A percentile compares a stretch with the other conserved stretches of the same genome.
Evolutionary conservation across 2,113 vertebrate species (phyloP).

Genomic region (Chaetura pelagica): DNA sequence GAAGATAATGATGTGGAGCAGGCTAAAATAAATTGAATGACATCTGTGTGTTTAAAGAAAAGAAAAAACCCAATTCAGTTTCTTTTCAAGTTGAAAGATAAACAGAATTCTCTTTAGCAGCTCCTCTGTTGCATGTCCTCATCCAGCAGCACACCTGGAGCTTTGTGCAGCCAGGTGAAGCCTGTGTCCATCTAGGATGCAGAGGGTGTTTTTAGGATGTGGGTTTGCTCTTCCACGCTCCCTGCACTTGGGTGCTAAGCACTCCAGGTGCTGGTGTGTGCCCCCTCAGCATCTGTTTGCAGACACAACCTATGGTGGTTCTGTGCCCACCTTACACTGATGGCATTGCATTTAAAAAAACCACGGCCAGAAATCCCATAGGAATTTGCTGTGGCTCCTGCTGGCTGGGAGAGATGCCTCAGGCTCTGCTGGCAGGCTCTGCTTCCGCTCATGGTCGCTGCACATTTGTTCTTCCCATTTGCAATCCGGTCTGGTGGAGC

Average conservation of each 20-base stretch:
- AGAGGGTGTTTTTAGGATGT: accelerated
- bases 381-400: neutral
- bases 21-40: neutral
- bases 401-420: too few species aligned
- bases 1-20: neutral
- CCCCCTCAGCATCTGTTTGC: neutral
- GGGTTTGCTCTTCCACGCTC: neutral
- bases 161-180: neutral
- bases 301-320: accelerated
- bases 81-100: neutral
- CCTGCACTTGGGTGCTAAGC: neutral
- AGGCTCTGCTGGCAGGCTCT: neutral
- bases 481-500: neutral
- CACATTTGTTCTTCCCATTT: constrained; percentile 7
- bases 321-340: neutral
- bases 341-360: too few species aligned
- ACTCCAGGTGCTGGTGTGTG: accelerated
- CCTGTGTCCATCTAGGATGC: accelerated
- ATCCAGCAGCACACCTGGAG: accelerated
- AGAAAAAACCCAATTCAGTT: accelerated
- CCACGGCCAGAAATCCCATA: neutral
- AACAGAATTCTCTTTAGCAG: neutral
- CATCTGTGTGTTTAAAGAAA: accelerated
- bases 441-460: neutral
- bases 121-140: neutral